Percentiles rank a stretch among this genome's conserved stretches.
Evolutionary conservation across 2,797 vertebrate genomes (phyloP).

Genomic region (Chromobotia macracanthus): DNA sequence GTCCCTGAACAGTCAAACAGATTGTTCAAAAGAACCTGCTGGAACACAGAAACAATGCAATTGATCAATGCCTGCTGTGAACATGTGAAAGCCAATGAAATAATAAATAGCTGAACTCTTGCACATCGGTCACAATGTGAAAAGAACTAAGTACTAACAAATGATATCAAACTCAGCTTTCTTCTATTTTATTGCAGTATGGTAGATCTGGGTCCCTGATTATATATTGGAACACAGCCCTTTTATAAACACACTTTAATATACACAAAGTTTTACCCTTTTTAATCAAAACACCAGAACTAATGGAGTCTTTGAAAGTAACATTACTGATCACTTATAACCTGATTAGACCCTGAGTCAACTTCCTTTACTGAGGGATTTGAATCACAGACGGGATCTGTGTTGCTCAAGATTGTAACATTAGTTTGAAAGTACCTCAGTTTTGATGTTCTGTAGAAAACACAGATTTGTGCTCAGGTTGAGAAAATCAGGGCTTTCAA

Average conservation of each 20-base stretch:
- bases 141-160: neutral
- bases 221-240: neutral
- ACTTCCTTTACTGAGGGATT: neutral
- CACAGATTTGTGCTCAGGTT: neutral
- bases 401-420: neutral
- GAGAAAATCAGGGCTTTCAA: neutral
- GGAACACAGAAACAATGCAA: slow-evolving; percentile 49
- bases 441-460: neutral
- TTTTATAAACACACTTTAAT: neutral
- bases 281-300: neutral
- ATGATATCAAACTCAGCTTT: neutral
- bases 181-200: neutral
- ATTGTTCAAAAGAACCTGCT: slow-evolving; percentile 58
- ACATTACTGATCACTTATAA: neutral
- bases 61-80: slow-evolving; percentile 18
- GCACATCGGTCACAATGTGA: neutral
- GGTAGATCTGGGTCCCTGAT: neutral
- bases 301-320: neutral
- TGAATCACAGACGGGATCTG: neutral
- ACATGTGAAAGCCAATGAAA: neutral
- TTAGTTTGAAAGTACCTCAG: neutral
- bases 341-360: neutral
- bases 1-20: slow-evolving; percentile 63
- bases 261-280: neutral
- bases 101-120: neutral